Base-by-base conservation (phyloP, 2,888 invertebrate species). In the Empis livida region DNA sequence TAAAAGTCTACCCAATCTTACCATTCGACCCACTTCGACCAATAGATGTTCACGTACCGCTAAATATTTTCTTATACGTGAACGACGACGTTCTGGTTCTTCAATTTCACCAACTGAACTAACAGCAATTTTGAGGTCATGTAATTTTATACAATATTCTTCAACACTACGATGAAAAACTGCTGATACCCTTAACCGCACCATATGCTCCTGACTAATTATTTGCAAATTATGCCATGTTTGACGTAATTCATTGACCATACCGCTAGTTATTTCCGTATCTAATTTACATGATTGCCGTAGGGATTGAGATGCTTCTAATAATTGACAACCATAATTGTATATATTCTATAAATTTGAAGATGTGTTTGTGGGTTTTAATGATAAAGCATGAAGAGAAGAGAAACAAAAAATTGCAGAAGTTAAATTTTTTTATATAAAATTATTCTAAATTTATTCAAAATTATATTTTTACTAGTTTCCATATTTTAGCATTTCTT, bases 321-420 rank as follows among this genome's bases (percentile, higher is more conserved):
- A 69, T 51, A 88, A 69, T 68, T 88, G 85, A 58, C 80, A 81
- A 14, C 88, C 88, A 59, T 88, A 89, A 55, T 86, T 82, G 64
- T 80, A 86, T 15, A 86, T 85, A 44, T 82, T 82, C 86, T 88
- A n/a, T n/a, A n/a, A 9, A 27, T 27, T 27, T 27, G 23, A 8
- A 27, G 23, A 9, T 27, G 23, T 27, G n/a, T 27, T 27, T 8
- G 8, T 8, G 8, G n/a, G n/a, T n/a, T n/a, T n/a, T 27, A 20
- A 5, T 8, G 8, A 27, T 9, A 27, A 8, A 27, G 23, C 53
- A 53, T 44, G 46, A 43, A 40, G n/a, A 45, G 27, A 10, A 37
- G 27, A 30, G 46, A 41, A 44, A n/a, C 38, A 40, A 23, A 14
- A 44, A 43, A 46, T 35, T 42, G 16, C 27, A 16, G 23, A 11